Evolutionary conservation across 2,113 vertebrate species (phyloP).

Genomic region (Triplophysa tibetana): DNA sequence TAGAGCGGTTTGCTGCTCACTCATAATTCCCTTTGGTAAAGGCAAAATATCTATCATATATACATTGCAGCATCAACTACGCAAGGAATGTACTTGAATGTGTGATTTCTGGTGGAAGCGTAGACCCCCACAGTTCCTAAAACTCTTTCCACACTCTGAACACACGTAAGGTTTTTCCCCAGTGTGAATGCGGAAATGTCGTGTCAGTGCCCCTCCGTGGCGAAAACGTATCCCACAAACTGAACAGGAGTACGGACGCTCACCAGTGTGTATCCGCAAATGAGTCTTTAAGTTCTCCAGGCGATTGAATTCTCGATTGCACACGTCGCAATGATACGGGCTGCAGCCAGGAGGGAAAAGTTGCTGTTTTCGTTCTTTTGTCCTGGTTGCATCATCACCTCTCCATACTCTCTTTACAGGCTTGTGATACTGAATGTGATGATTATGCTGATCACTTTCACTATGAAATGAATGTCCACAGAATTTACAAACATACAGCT

Average conservation of each 20-base stretch:
- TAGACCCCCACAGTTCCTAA: slow-evolving; percentile 70
- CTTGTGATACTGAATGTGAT: slow-evolving; percentile 64
- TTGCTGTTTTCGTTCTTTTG: slow-evolving; percentile 41
- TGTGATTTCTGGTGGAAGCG: slow-evolving; percentile 73
- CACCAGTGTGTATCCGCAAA: slow-evolving; percentile 73
- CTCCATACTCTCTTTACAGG: slow-evolving; percentile 39
- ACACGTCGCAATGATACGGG: slow-evolving; percentile 70
- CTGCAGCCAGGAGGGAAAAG: slow-evolving; percentile 70
- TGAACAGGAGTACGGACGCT: slow-evolving; percentile 70
- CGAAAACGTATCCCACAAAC: slow-evolving; percentile 72
- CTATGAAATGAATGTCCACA: slow-evolving; percentile 67
- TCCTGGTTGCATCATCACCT: slow-evolving; percentile 24
- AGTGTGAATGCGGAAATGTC: slow-evolving; percentile 76
- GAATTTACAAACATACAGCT: slow-evolving; percentile 61
- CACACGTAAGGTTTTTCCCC: slow-evolving; percentile 65
- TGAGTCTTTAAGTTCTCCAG: slow-evolving; percentile 76
- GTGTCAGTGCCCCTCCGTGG: slow-evolving; percentile 72
- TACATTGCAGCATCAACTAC: slow-evolving; percentile 15
- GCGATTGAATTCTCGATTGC: slow-evolving; percentile 73
- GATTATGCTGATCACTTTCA: slow-evolving; percentile 65
- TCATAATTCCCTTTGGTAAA: no score
- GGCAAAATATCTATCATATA: no score
- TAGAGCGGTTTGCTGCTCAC: no score
- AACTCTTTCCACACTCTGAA: slow-evolving; percentile 70
- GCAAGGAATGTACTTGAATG: slow-evolving; percentile 29